Conservation (phyloP, 2,888 invertebrate species). For the Aelia acuminata region DNA sequence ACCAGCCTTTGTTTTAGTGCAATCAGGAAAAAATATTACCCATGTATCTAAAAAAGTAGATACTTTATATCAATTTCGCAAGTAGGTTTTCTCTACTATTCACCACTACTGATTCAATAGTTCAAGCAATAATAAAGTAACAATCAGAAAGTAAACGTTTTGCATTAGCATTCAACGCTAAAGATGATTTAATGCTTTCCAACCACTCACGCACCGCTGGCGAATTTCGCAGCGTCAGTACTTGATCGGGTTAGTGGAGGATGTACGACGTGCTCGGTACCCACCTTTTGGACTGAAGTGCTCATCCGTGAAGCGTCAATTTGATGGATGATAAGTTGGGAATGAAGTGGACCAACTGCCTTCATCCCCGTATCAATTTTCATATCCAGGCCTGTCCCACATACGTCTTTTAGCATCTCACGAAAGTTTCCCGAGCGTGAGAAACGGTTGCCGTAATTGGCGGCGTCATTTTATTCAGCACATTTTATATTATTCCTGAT, state of each 20-base stretch:
- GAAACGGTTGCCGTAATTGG: not conserved
- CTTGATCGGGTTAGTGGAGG: not conserved
- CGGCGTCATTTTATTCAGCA: not conserved
- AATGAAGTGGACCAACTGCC: not conserved
- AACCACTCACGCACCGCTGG: not conserved
- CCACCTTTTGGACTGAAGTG: constrained; percentile 30
- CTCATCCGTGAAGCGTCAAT: not conserved
- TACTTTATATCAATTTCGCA: too few species aligned
- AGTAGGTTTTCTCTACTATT: too few species aligned
- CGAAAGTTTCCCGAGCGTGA: constrained; percentile 18
- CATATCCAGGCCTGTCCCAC: constrained; percentile 27
- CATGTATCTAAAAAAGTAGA: too few species aligned
- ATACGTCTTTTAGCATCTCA: not conserved
- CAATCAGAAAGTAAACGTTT: not conserved
- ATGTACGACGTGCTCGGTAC: not conserved
- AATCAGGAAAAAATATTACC: too few species aligned
- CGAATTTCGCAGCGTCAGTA: not conserved
- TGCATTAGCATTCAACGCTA: not conserved
- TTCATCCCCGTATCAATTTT: constrained; percentile 6
- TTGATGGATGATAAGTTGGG: not conserved
- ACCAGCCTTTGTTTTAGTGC: too few species aligned
- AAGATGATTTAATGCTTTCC: not conserved
- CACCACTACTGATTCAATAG: too few species aligned
- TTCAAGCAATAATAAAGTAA: not conserved
- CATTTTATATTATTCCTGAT: not conserved